phyloP scores from a whole-genome alignment of 2,113 vertebrate species.

The Colistium nudipinnis region DNA sequence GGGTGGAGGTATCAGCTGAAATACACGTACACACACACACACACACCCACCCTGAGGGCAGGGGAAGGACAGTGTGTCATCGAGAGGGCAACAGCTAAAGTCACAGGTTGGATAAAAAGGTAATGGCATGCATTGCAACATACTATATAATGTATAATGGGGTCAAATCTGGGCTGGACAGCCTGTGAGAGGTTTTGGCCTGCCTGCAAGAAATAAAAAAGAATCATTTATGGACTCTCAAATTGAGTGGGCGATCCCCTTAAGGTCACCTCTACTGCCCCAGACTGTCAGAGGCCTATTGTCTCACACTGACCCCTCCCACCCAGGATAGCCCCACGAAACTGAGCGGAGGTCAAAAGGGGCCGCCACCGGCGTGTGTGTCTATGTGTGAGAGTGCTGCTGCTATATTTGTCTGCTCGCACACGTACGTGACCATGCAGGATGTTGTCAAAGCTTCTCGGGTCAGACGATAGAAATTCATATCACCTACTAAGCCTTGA shows the following conservation, averaged over 20 bases:
- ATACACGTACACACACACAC: conserved; percentile 31
- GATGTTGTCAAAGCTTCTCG: conserved; percentile 39
- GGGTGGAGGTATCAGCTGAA: conserved; percentile 58
- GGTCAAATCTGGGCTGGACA: too few species aligned
- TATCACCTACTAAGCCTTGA: conserved; percentile 15
- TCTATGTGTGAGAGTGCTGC: neutral
- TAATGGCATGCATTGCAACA: too few species aligned
- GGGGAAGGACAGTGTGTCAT: conserved; percentile 64
- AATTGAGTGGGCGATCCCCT: conserved; percentile 31
- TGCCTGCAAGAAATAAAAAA: too few species aligned
- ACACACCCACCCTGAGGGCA: conserved; percentile 46
- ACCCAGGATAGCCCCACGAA: conserved; percentile 26
- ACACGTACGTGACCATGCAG: conserved; percentile 23
- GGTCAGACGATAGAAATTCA: conserved; percentile 46
- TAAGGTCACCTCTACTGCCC: conserved; percentile 32
- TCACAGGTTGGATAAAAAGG: too few species aligned
- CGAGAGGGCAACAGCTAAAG: conserved; percentile 39
- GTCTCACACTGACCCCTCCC: conserved; percentile 57
- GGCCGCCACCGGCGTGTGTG: neutral
- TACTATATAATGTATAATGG: too few species aligned
- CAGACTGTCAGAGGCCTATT: conserved; percentile 60
- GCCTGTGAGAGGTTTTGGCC: neutral
- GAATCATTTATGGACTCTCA: too few species aligned
- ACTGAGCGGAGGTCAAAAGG: conserved; percentile 57
- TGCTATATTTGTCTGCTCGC: conserved; percentile 62